Base-by-base conservation (phyloP, 2,113 vertebrate genomes). In the Zeus faber region DNA sequence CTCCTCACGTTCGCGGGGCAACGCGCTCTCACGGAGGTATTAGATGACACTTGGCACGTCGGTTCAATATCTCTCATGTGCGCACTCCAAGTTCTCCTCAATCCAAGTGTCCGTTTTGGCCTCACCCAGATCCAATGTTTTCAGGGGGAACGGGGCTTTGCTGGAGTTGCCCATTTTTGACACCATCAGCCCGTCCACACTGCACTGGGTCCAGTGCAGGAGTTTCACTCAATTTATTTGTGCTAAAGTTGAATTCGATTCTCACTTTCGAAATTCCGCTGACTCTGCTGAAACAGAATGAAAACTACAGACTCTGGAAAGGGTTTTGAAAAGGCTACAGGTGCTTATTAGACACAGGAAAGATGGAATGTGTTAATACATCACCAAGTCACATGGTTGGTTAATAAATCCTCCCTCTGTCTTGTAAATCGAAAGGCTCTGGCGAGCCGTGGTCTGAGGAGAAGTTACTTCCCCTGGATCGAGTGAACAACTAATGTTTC, bases 31-130 rank as follows among this genome's bases (percentile, higher is more conserved):
- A 45, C 35, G 61, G 49, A 58, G 49, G 58, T 70, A 71, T 78
- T 62, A 54, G 24, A 31, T 80, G 53, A 48, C 74, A 61, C 44
- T 77, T 83, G 71, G 49, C 71, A 70, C 41, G 63, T 43, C 50
- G 66, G 41, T 20, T 23, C 27, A 33, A 27, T 46, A 31, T 40
- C 18, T 23, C 14, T 35, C 61, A 58, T 39, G 39, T 20, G 39
- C 70, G 62, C 56, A 46, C 40, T 55, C 60, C 61, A 54, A 57
- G 62, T 64, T 70, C 49, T 41, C n/a, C 41, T 59, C 44, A 23
- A 39, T 24, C 14, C 23, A n/a, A 21, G 24, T 24, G 11, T 48
- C 46, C 6, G 46, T 16, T 25, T 48, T 22, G 8, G 11, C 27
- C 58, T 33, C 33, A 37, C 13, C 33, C 33, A 14, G 33, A 37